Percentiles rank a stretch among this genome's conserved stretches.
Evolutionary conservation across 1,140 invertebrate genomes (phyloP).

Genomic region (Campodea augens): DNA sequence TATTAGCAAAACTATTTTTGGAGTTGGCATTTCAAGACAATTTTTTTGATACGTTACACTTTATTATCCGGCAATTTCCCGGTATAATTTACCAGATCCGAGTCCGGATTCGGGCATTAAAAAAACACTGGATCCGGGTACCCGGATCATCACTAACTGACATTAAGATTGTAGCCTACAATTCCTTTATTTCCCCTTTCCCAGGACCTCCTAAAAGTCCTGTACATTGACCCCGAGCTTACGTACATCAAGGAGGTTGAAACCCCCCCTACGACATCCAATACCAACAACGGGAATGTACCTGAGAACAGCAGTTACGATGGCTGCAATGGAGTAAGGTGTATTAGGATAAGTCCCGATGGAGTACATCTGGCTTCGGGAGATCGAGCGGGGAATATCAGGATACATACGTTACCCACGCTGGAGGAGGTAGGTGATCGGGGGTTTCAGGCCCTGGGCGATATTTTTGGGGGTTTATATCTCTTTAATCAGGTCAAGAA

Average conservation of each 20-base stretch:
- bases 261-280: constrained; percentile 29
- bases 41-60: too few relatives aligned
- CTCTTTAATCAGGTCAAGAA: too few relatives aligned
- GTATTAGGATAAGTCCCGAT: constrained; percentile 71
- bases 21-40: too few relatives aligned
- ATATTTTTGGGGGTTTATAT: too few relatives aligned
- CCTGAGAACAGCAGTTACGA: constrained; percentile 35
- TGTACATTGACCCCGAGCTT: constrained; percentile 74
- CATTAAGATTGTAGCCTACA: constrained; percentile 1
- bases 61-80: too few relatives aligned
- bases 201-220: constrained; percentile 70
- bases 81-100: too few relatives aligned
- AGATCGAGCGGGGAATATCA: constrained; percentile 59
- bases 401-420: constrained; percentile 20
- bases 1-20: too few relatives aligned
- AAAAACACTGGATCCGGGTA: too few relatives aligned
- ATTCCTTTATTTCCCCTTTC: constrained; percentile 13
- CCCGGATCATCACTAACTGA: too few relatives aligned
- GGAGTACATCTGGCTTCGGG: constrained; percentile 78
- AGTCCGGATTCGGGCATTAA: too few relatives aligned
- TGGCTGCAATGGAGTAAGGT: constrained; percentile 78
- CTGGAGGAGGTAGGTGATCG: too few relatives aligned
- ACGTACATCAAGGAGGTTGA: constrained; percentile 73
- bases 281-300: constrained; percentile 34
- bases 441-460: too few relatives aligned